Percentiles rank a stretch among this genome's conserved stretches.
Evolutionary conservation across 2,888 invertebrate genomes (phyloP).

Genomic region (Callinectes sapidus): DNA sequence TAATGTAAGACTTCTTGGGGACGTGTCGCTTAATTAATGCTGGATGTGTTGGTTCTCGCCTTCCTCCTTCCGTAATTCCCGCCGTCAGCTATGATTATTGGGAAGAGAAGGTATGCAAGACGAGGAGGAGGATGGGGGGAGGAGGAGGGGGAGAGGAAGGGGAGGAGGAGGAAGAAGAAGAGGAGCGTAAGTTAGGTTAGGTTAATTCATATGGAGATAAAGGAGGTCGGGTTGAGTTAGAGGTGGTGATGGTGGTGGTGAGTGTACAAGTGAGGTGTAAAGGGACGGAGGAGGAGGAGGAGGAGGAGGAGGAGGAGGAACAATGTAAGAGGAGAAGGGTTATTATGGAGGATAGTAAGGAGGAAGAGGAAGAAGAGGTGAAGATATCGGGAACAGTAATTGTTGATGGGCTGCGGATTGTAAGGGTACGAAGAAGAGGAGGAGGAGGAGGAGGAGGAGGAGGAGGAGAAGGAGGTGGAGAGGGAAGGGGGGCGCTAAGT

Average conservation of each 20-base stretch:
- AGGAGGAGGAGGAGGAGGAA: background rate
- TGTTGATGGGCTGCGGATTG: background rate
- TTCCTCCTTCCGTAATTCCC: background rate
- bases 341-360: background rate
- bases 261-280: background rate
- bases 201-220: background rate
- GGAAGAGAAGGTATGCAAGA: background rate
- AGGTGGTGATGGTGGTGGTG: background rate
- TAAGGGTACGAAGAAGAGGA: background rate
- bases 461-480: background rate
- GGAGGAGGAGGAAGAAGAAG: background rate
- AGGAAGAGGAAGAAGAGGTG: background rate
- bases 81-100: background rate
- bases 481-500: background rate
- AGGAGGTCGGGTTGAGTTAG: too few species aligned
- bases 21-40: conserved; percentile 2
- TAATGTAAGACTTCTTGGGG: conserved; percentile 6
- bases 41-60: conserved; percentile 19
- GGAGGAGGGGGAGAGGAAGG: background rate
- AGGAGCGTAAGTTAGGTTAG: background rate
- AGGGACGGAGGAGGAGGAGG: background rate
- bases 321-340: background rate
- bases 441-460: conserved; percentile 22
- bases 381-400: background rate
- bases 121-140: background rate